phyloP scores from a whole-genome alignment of 2,113 vertebrate species.

The Colinus virginianus region DNA sequence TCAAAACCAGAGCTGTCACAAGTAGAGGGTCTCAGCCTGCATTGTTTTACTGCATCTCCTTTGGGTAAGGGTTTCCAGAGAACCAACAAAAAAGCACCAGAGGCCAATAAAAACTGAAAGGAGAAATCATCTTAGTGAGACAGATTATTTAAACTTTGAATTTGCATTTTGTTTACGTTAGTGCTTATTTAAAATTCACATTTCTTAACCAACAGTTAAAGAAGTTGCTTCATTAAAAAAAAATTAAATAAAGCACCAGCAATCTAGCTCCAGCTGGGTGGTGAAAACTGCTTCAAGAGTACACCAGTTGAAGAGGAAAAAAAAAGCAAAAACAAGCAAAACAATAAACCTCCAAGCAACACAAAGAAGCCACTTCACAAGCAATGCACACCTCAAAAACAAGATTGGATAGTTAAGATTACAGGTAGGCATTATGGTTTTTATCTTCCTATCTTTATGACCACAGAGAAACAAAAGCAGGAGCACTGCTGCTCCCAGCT shows the following conservation, averaged over 20 bases:
- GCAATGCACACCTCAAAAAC: constrained; percentile 34
- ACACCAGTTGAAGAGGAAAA: neutral
- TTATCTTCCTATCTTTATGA: constrained; percentile 44
- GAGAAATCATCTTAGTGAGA: neutral
- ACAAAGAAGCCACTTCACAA: constrained; percentile 50
- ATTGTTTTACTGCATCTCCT: neutral
- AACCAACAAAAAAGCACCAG: neutral
- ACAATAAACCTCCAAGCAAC: constrained; percentile 2
- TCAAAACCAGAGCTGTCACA: neutral
- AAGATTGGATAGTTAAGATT: constrained; percentile 28
- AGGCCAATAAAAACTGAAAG: constrained; percentile 1
- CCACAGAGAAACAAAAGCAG: constrained; percentile 10
- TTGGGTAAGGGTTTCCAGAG: neutral
- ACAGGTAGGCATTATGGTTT: constrained; percentile 26
- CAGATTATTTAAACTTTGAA: neutral
- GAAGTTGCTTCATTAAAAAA: neutral
- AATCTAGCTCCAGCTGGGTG: neutral
- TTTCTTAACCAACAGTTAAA: neutral
- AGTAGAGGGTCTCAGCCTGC: neutral
- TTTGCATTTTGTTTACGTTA: neutral
- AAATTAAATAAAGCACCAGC: neutral
- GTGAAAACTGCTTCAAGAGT: neutral
- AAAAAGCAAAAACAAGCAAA: neutral
- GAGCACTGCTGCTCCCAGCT: neutral
- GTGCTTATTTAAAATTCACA: constrained; percentile 1